Conservation (phyloP, 2,888 invertebrate genomes). For the Scaptomyza reducta region DNA sequence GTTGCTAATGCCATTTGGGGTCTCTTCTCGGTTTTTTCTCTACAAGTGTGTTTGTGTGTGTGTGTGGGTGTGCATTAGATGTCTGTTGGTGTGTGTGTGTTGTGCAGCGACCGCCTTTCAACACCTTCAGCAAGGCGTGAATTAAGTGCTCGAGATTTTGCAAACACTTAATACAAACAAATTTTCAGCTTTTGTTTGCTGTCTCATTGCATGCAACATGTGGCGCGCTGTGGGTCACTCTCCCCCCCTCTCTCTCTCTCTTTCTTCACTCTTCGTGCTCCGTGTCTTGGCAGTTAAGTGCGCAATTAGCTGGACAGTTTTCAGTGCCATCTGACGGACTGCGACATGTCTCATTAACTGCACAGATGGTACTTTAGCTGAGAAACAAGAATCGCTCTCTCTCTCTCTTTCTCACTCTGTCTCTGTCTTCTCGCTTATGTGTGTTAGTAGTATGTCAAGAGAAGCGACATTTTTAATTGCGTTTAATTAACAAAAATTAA, state of each 20-base stretch:
- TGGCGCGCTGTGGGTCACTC: constrained; percentile 59
- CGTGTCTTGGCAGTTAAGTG: constrained; percentile 69
- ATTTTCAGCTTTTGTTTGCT: constrained; percentile 48
- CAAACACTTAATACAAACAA: constrained; percentile 73
- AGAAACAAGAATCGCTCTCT: not conserved
- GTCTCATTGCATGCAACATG: constrained; percentile 65
- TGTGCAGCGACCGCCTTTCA: constrained; percentile 67
- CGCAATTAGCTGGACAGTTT: constrained; percentile 72
- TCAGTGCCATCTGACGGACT: constrained; percentile 68
- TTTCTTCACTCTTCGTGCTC: constrained; percentile 1
- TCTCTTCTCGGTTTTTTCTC: constrained; percentile 2
- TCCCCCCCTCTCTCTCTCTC: constrained; percentile 1
- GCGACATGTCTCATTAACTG: constrained; percentile 71
- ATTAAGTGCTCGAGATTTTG: constrained; percentile 81
- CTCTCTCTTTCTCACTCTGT: not conserved
- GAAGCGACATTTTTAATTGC: constrained; percentile 60
- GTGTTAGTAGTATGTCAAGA: constrained; percentile 25
- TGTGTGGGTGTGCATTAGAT: constrained; percentile 11
- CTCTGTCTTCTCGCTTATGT: not conserved
- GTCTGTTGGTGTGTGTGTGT: constrained; percentile 18
- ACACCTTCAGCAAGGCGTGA: constrained; percentile 79
- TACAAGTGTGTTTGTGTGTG: constrained; percentile 8
- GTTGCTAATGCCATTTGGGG: constrained; percentile 58
- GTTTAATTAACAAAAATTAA: constrained; percentile 75
- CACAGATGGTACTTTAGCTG: constrained; percentile 35